Evolutionary conservation across 2,113 vertebrate species (phyloP), one percentile per base, ranked within the genome.

Genomic region (Strix aluco): DNA sequence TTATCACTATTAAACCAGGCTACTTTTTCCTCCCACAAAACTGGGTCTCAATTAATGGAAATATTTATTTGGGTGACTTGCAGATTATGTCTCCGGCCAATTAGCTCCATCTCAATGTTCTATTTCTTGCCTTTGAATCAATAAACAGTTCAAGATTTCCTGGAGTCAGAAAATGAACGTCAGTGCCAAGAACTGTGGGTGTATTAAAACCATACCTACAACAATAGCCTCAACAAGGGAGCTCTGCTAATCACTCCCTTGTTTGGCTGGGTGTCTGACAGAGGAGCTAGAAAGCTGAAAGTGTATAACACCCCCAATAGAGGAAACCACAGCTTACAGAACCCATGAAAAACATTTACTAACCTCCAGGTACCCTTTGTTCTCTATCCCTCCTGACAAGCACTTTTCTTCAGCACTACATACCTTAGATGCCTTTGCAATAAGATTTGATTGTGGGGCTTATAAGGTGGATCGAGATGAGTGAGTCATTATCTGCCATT

Each of bases 131-230:
- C 95, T 79, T 89, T 94, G 95, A 96, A 92, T 97, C 96, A 97
- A 97, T 98, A 97, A 98, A 98, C 97, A 98, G 94, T 93, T 94
- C 94, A 95, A 97, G 98, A 97, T 98, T 98, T 98, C 97, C 97
- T 97, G 95, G 97, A 98, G 96, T 96, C 93, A 82, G 96, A 97
- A 97, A 91, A 84, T 40, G 89, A 94, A 88, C 30, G 8, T 7
- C 52, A 23, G 94, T 94, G 97, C 98, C 98, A 98, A 97, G 98
- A 97, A 65, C 94, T 90, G 95, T 90, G 94, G 94, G 94, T 97
- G 97, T 94, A 98, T 98, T 97, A 97, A 98, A 98, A 98, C 97
- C 98, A 98, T 97, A 87, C 98, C 96, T 97, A 92, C 89, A 97
- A 98, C 97, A 98, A 97, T 97, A 96, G 95, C 89, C 91, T 90